Evolutionary conservation across 92 coral and sea anemone genomes (phyloP), one percentile per base, ranked within the genome.

Genomic region (Epizoanthus scotinus): DNA sequence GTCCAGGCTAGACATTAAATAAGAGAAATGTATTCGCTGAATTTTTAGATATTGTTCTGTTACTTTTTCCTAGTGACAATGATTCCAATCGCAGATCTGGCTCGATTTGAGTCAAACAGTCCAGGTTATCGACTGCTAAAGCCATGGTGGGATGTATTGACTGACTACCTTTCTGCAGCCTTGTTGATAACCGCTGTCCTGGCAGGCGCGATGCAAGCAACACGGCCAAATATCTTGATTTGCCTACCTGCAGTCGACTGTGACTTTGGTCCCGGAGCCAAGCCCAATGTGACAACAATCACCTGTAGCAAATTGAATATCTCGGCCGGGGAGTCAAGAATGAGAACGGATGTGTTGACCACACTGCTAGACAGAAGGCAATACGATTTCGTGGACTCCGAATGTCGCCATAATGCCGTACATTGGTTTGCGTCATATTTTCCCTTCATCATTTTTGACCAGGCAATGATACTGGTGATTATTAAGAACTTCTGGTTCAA

Each of bases 401-500:
- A 67, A 63, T 89, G 93, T 71, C 50, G 83, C 40, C 79, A 78
- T 42, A 82, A 63, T 28, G 87, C 87, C 20, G 50, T 74, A 18
- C 93, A 83, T 44, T 57, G 65, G 70, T 86, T 86, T 86, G 78
- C 63, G 0, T 77, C 89, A n/a, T 89, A 82, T 73, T 86, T 89
- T 36, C 66, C 87, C 0, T 71, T 86, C 4, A 62, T 86, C 31
- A 28, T 89, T 27, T 82, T 89, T 65, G 10, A 67, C 18, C 84
- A 89, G 63, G 89, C 89, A 6, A 17, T 71, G 12, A 10, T 63
- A 20, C 85, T 89, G 2, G 49, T 89, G 34, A 49, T 86, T 9
- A 71, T 86, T 18, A 82, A 82, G 64, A 89, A 89, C 78, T 25
- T 89, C 82, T 89, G 90, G 90, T 67, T 89, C 10, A 89, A 82